phyloP scores from a whole-genome alignment of 1,140 invertebrate species.

The Tetramorium alpestre region DNA sequence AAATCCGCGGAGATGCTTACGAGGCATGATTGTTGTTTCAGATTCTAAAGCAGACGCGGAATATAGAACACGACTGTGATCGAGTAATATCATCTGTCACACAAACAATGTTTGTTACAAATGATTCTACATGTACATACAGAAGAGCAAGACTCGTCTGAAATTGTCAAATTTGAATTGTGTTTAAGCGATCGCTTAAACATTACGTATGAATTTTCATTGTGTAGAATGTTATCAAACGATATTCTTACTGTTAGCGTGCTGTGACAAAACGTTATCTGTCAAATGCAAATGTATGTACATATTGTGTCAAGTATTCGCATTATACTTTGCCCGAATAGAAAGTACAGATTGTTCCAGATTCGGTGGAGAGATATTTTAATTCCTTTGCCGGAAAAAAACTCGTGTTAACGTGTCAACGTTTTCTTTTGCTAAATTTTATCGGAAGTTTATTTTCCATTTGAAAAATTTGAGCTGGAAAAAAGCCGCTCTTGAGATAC shows the following conservation, averaged over 20 bases:
- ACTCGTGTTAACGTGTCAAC: no score
- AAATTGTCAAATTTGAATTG: not conserved
- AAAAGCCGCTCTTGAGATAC: not conserved
- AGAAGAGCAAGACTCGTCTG: not conserved
- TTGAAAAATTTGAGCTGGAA: not conserved
- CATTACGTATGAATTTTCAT: not conserved
- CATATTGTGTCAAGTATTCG: not conserved
- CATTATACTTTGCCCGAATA: not conserved
- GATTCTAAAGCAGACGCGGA: not conserved
- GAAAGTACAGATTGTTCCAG: not conserved
- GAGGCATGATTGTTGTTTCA: not conserved
- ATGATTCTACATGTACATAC: not conserved
- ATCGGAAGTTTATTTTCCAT: not conserved
- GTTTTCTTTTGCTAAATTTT: no score
- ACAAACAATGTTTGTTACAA: not conserved
- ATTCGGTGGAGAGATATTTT: not conserved
- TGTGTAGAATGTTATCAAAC: not conserved
- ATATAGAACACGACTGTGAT: conserved; percentile 5
- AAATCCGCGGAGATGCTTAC: not conserved
- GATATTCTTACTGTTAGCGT: not conserved
- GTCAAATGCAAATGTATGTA: conserved; percentile 2
- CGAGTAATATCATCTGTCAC: not conserved
- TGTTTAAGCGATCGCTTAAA: not conserved
- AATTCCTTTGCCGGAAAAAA: not conserved
- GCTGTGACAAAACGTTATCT: not conserved